phyloP scores from a whole-genome alignment of 2,888 invertebrate species.

The Heliothis peltigera region DNA sequence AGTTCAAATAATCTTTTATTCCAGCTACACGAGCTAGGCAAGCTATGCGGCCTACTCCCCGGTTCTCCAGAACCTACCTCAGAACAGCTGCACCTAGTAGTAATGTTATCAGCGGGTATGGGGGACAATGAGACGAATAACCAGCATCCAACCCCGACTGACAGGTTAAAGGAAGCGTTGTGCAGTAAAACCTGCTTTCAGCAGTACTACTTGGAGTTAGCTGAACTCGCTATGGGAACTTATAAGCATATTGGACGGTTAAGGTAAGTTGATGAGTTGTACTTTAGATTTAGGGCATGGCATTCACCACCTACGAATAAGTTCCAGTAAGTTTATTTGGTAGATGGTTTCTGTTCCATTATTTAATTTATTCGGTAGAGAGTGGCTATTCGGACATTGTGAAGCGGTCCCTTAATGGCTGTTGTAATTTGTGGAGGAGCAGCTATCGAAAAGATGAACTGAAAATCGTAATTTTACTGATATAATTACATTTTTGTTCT shows the following conservation, averaged over 20 bases:
- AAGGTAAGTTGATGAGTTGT: slow-evolving; percentile 79
- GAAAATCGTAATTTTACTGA: too few species aligned
- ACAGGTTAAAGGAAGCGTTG: slow-evolving; percentile 96
- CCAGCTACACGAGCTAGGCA: slow-evolving; percentile 95
- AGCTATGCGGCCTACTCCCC: slow-evolving; percentile 97
- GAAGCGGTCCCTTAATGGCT: too few species aligned
- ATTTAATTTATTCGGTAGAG: too few species aligned
- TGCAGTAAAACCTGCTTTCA: slow-evolving; percentile 97
- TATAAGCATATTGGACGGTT: slow-evolving; percentile 97
- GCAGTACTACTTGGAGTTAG: slow-evolving; percentile 97
- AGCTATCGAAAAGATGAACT: too few species aligned
- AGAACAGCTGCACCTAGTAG: slow-evolving; percentile 96
- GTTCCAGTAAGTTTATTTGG: too few species aligned
- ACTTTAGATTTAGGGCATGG: not conserved
- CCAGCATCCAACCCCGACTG: slow-evolving; percentile 91
- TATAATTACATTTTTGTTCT: too few species aligned
- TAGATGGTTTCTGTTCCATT: too few species aligned
- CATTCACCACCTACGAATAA: too few species aligned
- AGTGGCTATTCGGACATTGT: too few species aligned
- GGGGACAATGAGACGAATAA: slow-evolving; percentile 92
- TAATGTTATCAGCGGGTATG: slow-evolving; percentile 97
- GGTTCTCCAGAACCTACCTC: slow-evolving; percentile 94
- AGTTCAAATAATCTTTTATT: slow-evolving; percentile 20
- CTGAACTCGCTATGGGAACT: slow-evolving; percentile 98
- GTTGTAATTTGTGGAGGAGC: too few species aligned